Base-by-base conservation (phyloP, 2,797 vertebrate genomes). In the Chelon auratus region DNA sequence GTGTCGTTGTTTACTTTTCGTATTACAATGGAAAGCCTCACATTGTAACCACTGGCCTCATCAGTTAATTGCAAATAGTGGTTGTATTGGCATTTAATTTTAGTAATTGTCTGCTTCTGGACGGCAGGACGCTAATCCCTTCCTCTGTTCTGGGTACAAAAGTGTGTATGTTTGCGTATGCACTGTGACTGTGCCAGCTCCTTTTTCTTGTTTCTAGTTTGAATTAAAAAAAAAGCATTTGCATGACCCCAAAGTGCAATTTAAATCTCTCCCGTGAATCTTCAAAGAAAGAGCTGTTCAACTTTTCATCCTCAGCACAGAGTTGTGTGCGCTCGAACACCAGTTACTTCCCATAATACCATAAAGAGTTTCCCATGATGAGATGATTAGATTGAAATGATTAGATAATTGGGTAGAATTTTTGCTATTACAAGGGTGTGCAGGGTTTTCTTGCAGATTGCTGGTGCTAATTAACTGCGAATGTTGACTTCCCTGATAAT, bases 1-100 rank as follows among this genome's bases (percentile, higher is more conserved):
- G 61, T 58, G 75, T 77, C 84, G 90, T 89, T 92, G 82, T 91
- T 90, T 90, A 83, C 73, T 48, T 58, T 77, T 17, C 72, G 68
- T 82, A 75, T 90, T 86, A 82, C 80, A 85, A 87, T 80, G 63
- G 71, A 62, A 86, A 86, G 75, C 72, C 24, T 26, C 65, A 70
- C 83, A 85, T 87, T 87, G 82, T 85, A 80, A 88, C 85, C 81
- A 77, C 63, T 77, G 80, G 85, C 88, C 88, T 88, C 89, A 84
- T 87, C 82, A 84, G 87, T 89, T 91, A 91, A 93, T 92, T 92
- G 82, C 88, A 84, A 93, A 92, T 90, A 93, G 91, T 92, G 90
- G 88, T 92, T 81, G 18, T 77, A 84, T 92, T 92, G 91, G 83
- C 90, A 91, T 92, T 92, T 92, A 22, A 90, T 91, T 91, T 91